Base-by-base conservation (phyloP, 1,140 invertebrate genomes). In the Bombus haemorrhoidalis region DNA sequence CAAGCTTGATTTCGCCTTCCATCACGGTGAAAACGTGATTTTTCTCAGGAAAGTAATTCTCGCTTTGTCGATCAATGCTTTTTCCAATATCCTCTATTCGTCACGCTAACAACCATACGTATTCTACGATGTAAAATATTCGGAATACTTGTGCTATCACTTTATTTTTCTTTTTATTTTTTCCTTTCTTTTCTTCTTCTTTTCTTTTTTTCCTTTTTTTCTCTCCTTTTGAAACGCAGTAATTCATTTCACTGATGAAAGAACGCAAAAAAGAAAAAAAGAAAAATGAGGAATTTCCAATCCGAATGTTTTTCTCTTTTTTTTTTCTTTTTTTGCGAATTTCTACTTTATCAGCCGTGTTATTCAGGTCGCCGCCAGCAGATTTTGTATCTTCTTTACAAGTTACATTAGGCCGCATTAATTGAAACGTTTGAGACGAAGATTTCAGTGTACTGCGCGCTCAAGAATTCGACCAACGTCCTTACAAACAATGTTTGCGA, bases 401-500 rank as follows among this genome's bases (percentile, higher is more conserved):
- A 41, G 34, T 10, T 9, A 25, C 57, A 5, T 2, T 5, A 22
- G 34, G 12, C 5, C n/a, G n/a, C 0, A 5, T 39, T 43, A 41
- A 68, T 18, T 25, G 39, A 39, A n/a, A 32, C n/a, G 9, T 25
- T 28, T 8, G 34, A 39, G 32, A 72, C 6, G 32, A 83, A 83
- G 59, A 85, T 18, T 28, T 72, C 32, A 15, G 47, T 34, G 34
- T 64, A 80, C n/a, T n/a, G n/a, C 68, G 68, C 57, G 83, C 41
- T 25, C 28, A 87, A 72, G 85, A 71, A 83, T 85, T 75, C 71
- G 32, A 59, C 64, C 64, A 71, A 59, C 62, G 59, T 85, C 62
- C 82, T 91, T 83, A 89, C 87, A 83, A 81, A 72, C 85, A 86
- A 91, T 89, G 90, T 92, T 93, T 87, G 89, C 81, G 83, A 86